These are phyloP conservation scores for Ciconia boyciana DNA, from an alignment of 2,113 vertebrate genomes.

Conservation along the genomic window DNA sequence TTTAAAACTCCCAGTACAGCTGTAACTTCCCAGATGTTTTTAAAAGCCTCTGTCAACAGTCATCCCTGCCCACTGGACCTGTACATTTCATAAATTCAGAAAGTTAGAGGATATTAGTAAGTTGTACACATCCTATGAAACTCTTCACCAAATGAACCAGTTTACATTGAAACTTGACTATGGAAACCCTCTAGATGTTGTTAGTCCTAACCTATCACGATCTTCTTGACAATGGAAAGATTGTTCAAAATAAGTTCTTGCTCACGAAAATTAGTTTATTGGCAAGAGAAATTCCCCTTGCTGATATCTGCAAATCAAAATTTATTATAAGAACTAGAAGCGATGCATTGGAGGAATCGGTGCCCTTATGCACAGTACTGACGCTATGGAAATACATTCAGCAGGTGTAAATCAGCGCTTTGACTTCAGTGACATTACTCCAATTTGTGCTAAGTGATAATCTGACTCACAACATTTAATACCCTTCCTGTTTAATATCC, in stretches of 20 bases:
- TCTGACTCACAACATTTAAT: not conserved
- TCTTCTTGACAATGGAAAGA: not conserved
- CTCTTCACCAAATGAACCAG: not conserved
- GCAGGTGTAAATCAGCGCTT: not conserved
- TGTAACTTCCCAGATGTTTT: slow-evolving; percentile 45
- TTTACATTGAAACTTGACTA: not conserved
- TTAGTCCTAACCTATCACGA: not conserved
- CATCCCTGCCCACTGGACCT: not conserved
- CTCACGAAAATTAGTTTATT: not conserved
- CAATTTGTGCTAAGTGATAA: not conserved
- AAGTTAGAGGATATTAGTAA: not conserved
- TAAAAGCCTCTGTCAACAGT: slow-evolving; percentile 1
- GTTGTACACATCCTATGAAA: not conserved
- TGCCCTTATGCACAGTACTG: not conserved
- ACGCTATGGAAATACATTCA: not conserved
- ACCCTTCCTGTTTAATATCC: slow-evolving; percentile 12
- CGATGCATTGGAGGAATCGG: not conserved
- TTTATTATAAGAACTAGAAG: not conserved
- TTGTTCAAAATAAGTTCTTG: not conserved
- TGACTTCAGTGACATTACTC: not conserved
- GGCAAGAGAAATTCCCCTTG: not conserved
- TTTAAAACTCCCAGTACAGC: slow-evolving; percentile 30
- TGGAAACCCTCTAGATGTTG: not conserved
- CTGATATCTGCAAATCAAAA: not conserved
- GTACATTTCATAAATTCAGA: not conserved